Evolutionary conservation across 2,888 invertebrate genomes (phyloP).

Genomic region (Mimas tiliae): DNA sequence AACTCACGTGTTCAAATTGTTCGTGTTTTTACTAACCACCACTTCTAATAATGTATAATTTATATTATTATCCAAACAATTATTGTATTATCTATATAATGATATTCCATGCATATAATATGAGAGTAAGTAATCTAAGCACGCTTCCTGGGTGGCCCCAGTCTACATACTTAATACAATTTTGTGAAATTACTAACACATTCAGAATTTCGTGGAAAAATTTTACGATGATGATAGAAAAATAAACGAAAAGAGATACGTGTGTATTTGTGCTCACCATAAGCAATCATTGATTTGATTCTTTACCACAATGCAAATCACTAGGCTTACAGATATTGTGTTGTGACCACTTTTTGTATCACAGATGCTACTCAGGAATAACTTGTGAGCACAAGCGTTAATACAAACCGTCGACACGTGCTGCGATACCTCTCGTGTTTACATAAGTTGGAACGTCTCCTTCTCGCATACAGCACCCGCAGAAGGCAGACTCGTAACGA

Average conservation of each 20-base stretch:
- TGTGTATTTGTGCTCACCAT: constrained; percentile 64
- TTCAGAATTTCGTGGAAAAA: not conserved
- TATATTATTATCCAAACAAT: constrained; percentile 10
- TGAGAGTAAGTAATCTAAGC: not conserved
- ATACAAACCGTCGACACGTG: constrained; percentile 76
- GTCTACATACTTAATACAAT: constrained; percentile 9
- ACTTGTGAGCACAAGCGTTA: constrained; percentile 78
- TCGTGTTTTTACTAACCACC: constrained; percentile 33
- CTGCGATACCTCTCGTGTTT: constrained; percentile 77
- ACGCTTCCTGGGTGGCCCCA: constrained; percentile 22
- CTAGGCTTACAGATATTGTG: constrained; percentile 80
- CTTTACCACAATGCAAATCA: constrained; percentile 74
- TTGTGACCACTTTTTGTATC: constrained; percentile 82
- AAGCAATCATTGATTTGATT: constrained; percentile 69
- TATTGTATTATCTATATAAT: constrained; percentile 11
- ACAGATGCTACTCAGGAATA: constrained; percentile 79
- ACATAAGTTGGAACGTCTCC: constrained; percentile 87
- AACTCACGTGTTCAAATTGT: constrained; percentile 30
- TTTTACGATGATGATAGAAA: constrained; percentile 65
- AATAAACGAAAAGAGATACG: constrained; percentile 48
- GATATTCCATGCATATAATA: not conserved
- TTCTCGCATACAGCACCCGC: constrained; percentile 93
- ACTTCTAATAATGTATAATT: constrained; percentile 32
- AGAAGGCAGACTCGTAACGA: constrained; percentile 87
- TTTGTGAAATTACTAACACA: constrained; percentile 8